Evolutionary conservation across 2,888 invertebrate species (phyloP).

Genomic region (Lobophora halterata): DNA sequence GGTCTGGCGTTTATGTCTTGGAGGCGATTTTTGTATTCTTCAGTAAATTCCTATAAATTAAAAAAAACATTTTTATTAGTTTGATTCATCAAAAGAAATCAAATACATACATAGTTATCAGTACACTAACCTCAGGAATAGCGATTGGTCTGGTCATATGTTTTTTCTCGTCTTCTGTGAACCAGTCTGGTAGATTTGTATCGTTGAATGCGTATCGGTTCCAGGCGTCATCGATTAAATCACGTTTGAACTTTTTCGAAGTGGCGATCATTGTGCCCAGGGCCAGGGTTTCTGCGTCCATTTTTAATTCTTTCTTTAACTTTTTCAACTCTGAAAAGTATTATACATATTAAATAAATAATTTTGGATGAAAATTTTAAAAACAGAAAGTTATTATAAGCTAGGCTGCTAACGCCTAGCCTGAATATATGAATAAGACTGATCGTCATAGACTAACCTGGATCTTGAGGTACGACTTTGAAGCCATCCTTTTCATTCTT

Average conservation of each 20-base stretch:
- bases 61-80: slow-evolving; percentile 7
- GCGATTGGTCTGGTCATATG: slow-evolving; percentile 92
- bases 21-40: slow-evolving; percentile 91
- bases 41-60: slow-evolving; percentile 84
- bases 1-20: slow-evolving; percentile 96
- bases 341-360: neutral
- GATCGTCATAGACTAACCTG: slow-evolving; percentile 60
- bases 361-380: too few relatives aligned
- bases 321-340: slow-evolving; percentile 64
- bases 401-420: too few relatives aligned
- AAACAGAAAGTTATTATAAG: too few relatives aligned
- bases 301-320: slow-evolving; percentile 83
- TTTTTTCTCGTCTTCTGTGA: slow-evolving; percentile 94
- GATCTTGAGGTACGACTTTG: slow-evolving; percentile 84
- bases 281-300: slow-evolving; percentile 94
- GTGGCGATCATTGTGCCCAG: slow-evolving; percentile 94
- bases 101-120: neutral
- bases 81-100: slow-evolving; percentile 9
- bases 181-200: slow-evolving; percentile 96
- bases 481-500: slow-evolving; percentile 80
- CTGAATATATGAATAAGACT: too few relatives aligned
- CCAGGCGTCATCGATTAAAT: slow-evolving; percentile 94
- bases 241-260: slow-evolving; percentile 94
- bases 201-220: slow-evolving; percentile 97
- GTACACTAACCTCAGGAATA: slow-evolving; percentile 86